Conservation (phyloP, 1,140 invertebrate species). For the Polyergus mexicanus region DNA sequence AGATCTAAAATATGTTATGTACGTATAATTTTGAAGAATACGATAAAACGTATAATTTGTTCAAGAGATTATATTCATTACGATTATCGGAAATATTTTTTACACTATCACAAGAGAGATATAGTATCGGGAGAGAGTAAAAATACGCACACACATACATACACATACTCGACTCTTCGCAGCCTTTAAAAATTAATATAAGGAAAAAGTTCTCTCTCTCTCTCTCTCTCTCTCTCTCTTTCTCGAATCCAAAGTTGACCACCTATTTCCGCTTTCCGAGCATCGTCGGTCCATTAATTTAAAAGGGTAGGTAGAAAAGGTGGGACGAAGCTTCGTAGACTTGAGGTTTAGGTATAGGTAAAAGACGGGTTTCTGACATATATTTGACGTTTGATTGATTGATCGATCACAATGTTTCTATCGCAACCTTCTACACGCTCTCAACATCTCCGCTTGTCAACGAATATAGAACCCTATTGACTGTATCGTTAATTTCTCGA, state of each 20-base stretch:
- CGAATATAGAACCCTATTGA: conserved; percentile 30
- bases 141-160: too few species aligned
- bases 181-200: conserved; percentile 23
- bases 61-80: not conserved
- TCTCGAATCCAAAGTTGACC: too few species aligned
- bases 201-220: conserved; percentile 2
- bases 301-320: conserved; percentile 41
- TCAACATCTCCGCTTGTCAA: conserved; percentile 37
- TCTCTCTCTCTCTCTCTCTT: too few species aligned
- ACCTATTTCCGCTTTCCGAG: conserved; percentile 48
- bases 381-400: conserved; percentile 77
- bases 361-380: conserved; percentile 58
- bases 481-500: conserved; percentile 8
- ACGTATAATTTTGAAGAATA: not conserved
- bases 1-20: not conserved
- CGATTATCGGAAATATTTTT: not conserved
- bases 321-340: not conserved
- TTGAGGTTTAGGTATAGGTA: not conserved
- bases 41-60: not conserved
- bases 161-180: not conserved
- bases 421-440: conserved; percentile 26
- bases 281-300: conserved; percentile 68
- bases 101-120: not conserved
- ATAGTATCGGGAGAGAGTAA: not conserved
- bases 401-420: conserved; percentile 61